Percentiles rank a stretch among this genome's conserved stretches.
Evolutionary conservation across 2,113 vertebrate species (phyloP).

Genomic region (Ameiurus melas): DNA sequence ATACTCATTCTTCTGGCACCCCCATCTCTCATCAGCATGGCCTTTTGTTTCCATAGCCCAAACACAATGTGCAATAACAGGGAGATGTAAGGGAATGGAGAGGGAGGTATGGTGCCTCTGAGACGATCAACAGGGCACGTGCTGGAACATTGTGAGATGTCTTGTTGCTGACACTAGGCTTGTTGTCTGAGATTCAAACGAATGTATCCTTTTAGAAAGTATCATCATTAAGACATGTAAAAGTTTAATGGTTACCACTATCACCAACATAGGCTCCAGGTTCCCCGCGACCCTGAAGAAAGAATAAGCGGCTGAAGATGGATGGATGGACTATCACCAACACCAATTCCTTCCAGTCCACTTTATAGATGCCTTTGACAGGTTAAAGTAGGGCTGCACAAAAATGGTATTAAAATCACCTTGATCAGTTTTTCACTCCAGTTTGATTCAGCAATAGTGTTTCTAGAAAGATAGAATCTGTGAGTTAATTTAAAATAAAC

Average conservation of each 20-base stretch:
- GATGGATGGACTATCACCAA: no score
- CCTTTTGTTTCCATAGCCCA: conserved; percentile 36
- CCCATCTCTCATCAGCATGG: conserved; percentile 3
- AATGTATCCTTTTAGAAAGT: conserved; percentile 55
- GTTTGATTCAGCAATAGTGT: neutral
- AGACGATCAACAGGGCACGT: conserved; percentile 34
- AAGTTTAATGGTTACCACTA: conserved; percentile 47
- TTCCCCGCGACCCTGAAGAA: no score
- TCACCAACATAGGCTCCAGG: no score
- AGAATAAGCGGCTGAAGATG: no score
- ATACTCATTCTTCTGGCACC: conserved; percentile 45
- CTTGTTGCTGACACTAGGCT: conserved; percentile 58
- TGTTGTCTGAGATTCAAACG: conserved; percentile 57
- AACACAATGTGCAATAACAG: conserved; percentile 23
- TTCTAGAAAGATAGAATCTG: neutral
- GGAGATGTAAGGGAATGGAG: neutral
- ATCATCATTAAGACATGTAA: conserved; percentile 62
- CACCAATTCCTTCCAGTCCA: neutral
- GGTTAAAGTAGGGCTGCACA: neutral
- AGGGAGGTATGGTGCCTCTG: neutral
- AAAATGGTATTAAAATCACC: neutral
- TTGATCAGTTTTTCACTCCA: neutral
- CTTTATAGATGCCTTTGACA: neutral
- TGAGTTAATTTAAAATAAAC: neutral
- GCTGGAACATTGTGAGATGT: conserved; percentile 62